phyloP scores from a whole-genome alignment of 1,140 invertebrate species.

The Drosophila fuyamai region DNA sequence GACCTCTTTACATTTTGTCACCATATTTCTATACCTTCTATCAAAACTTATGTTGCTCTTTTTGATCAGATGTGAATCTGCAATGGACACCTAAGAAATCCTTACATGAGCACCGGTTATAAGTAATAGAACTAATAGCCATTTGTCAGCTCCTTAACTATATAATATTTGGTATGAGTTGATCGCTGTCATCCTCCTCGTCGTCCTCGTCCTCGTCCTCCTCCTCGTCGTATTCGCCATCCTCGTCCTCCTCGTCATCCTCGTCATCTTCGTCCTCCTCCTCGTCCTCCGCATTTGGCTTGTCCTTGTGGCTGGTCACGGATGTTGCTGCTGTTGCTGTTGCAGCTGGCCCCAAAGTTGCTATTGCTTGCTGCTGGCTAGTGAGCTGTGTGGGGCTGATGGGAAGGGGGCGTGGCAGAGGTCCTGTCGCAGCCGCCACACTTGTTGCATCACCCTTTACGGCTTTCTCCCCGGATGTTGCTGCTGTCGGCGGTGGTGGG shows the following conservation, averaged over 20 bases:
- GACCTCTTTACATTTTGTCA: too few species aligned
- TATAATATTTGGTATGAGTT: slow-evolving; percentile 81
- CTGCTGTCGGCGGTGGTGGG: slow-evolving; percentile 3
- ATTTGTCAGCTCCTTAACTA: slow-evolving; percentile 37
- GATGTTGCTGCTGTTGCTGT: slow-evolving; percentile 3
- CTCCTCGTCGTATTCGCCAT: slow-evolving; percentile 64
- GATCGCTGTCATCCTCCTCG: slow-evolving; percentile 73
- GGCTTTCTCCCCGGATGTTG: slow-evolving; percentile 29
- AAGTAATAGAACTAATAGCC: slow-evolving; percentile 9
- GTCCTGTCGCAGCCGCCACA: slow-evolving; percentile 24
- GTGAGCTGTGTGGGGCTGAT: slow-evolving; percentile 18
- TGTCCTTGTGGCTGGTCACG: slow-evolving; percentile 24
- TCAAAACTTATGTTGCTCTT: too few species aligned
- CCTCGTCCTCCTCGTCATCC: slow-evolving; percentile 63
- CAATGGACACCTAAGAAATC: too few species aligned
- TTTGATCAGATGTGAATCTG: too few species aligned
- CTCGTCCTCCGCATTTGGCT: slow-evolving; percentile 1
- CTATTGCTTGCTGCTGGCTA: slow-evolving; percentile 42
- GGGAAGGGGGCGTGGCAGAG: neutral
- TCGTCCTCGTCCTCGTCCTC: slow-evolving; percentile 69
- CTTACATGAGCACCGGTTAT: neutral
- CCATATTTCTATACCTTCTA: too few species aligned
- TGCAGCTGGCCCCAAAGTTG: neutral
- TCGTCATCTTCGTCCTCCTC: slow-evolving; percentile 48
- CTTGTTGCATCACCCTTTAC: slow-evolving; percentile 60